Percentiles rank a stretch among this genome's conserved stretches.
Evolutionary conservation across 2,797 vertebrate genomes (phyloP).

Genomic region (Euthynnus affinis): DNA sequence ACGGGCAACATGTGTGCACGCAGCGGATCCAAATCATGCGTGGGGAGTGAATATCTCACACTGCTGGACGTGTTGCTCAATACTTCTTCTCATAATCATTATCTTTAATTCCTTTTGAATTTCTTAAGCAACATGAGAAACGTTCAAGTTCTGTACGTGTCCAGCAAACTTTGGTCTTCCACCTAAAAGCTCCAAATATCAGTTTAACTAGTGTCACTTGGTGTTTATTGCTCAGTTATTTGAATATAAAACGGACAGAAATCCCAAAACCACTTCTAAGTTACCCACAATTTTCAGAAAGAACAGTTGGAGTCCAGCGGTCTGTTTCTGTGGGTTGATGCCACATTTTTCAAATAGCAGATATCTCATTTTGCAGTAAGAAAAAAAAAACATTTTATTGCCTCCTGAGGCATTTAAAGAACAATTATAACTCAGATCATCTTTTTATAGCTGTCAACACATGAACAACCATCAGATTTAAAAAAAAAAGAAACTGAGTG

Average conservation of each 20-base stretch:
- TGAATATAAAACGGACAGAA: not conserved
- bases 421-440: not conserved
- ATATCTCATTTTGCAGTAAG: not conserved
- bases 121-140: not conserved
- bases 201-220: not conserved
- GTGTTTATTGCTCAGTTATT: conserved; percentile 6
- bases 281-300: not conserved
- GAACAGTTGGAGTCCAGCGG: not conserved
- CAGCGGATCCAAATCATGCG: no score
- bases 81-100: not conserved
- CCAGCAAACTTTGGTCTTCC: not conserved
- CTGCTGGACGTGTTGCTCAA: no score
- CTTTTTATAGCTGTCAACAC: not conserved
- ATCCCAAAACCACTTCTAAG: not conserved
- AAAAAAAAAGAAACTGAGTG: not conserved
- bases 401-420: no score
- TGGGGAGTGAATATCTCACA: no score
- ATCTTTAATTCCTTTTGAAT: not conserved
- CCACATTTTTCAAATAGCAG: not conserved
- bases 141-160: not conserved
- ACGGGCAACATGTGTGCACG: no score
- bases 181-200: not conserved
- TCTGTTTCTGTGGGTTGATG: not conserved
- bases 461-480: not conserved
- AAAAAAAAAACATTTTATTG: not conserved